phyloP scores from a whole-genome alignment of 2,113 vertebrate genomes.

The Clarias gariepinus region DNA sequence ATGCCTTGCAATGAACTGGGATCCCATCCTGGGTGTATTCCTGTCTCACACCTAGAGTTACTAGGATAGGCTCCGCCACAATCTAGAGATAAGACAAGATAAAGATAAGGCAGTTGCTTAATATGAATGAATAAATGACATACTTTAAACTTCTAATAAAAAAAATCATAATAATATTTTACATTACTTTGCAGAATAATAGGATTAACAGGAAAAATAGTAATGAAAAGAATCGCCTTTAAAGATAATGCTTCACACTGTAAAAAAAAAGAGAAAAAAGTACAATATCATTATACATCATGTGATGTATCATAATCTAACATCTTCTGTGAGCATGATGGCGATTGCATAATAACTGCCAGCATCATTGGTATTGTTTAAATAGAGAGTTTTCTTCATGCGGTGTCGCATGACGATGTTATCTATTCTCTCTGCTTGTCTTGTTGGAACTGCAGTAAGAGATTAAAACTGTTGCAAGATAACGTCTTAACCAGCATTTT shows the following conservation, averaged over 20 bases:
- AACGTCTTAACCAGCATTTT: constrained; percentile 22
- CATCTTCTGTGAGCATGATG: constrained; percentile 2
- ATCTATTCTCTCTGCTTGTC: constrained; percentile 43
- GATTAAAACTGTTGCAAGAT: constrained; percentile 36
- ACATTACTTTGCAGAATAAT: not conserved
- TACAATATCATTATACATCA: not conserved
- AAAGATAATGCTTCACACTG: not conserved
- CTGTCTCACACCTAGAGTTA: not conserved
- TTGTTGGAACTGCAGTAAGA: constrained; percentile 22
- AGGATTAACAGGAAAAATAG: not conserved
- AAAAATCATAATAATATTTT: not conserved
- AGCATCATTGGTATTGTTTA: constrained; percentile 2
- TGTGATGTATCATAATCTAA: not conserved
- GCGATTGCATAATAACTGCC: constrained; percentile 14
- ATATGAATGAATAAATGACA: not conserved
- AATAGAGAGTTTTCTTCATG: not conserved
- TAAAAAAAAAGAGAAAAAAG: not conserved
- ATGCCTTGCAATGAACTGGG: not conserved
- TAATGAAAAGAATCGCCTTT: not conserved
- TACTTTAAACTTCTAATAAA: not conserved
- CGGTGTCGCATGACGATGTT: constrained; percentile 11
- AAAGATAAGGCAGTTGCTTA: not conserved
- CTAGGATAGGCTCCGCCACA: not conserved
- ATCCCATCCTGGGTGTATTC: not conserved
- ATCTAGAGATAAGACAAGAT: not conserved